Conservation (phyloP, 2,888 invertebrate species). For the Cybosia mesomella region DNA sequence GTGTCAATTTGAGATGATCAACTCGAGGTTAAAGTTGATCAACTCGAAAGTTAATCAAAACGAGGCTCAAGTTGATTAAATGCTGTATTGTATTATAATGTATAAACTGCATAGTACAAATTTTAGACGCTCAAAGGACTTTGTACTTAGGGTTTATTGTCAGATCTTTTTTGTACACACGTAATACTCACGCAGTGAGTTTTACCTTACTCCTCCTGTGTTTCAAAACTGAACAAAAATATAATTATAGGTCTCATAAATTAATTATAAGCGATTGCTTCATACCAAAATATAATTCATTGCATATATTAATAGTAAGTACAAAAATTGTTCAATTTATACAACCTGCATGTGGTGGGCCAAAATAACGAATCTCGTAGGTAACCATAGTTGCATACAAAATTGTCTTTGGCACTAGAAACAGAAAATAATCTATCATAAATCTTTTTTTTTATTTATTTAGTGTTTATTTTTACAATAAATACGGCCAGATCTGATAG, state of each 20-base stretch:
- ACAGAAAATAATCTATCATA: too few relatives aligned
- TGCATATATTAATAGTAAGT: not conserved
- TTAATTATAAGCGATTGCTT: not conserved
- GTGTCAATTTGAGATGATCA: not conserved
- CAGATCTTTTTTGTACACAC: not conserved
- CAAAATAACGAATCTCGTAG: not conserved
- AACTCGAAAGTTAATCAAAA: constrained; percentile 3
- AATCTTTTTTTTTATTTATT: too few relatives aligned
- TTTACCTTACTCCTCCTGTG: not conserved
- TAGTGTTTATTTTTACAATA: not conserved
- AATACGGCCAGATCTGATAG: not conserved
- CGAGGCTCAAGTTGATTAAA: not conserved
- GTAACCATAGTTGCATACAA: too few relatives aligned
- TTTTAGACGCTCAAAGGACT: not conserved
- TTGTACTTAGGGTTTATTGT: not conserved
- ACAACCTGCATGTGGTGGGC: not conserved
- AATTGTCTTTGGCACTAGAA: too few relatives aligned
- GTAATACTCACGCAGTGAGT: not conserved
- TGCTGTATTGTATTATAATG: not conserved
- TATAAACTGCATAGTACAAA: not conserved
- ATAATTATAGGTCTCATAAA: not conserved
- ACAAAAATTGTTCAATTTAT: not conserved
- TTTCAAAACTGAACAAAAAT: not conserved
- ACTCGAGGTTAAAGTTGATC: not conserved
- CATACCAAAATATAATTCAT: not conserved